phyloP scores from a whole-genome alignment of 2,113 vertebrate genomes.

The Callipepla squamata region DNA sequence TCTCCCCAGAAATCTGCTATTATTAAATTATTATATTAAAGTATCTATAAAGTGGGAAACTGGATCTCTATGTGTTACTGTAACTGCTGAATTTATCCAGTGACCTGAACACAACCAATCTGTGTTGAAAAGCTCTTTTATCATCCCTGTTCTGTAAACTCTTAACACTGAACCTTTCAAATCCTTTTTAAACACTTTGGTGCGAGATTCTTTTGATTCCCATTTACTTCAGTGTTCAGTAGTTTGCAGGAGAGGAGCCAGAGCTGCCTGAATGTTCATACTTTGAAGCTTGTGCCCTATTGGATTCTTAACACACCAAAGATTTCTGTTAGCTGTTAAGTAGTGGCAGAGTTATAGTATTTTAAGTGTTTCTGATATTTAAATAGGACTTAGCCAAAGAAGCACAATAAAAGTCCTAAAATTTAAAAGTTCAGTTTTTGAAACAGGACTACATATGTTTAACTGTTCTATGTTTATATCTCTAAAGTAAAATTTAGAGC shows the following conservation, averaged over 20 bases:
- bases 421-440: constrained; percentile 65
- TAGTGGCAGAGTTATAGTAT: constrained; percentile 64
- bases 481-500: constrained; percentile 70
- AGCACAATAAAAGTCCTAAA: constrained; percentile 79
- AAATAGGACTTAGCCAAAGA: constrained; percentile 81
- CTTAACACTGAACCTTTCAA: not conserved
- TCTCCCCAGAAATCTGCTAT: not conserved
- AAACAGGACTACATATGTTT: constrained; percentile 59
- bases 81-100: not conserved
- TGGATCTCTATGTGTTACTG: not conserved
- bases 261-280: constrained; percentile 70
- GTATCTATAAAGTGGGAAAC: constrained; percentile 6
- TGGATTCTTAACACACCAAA: constrained; percentile 78
- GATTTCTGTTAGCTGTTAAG: constrained; percentile 77
- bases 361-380: constrained; percentile 69
- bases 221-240: not conserved
- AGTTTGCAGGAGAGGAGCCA: constrained; percentile 40
- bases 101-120: not conserved
- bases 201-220: constrained; percentile 10
- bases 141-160: not conserved
- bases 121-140: not conserved
- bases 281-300: constrained; percentile 59
- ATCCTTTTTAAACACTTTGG: not conserved
- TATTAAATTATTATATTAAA: constrained; percentile 14
- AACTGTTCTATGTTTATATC: constrained; percentile 74